Conservation (phyloP, 2,113 vertebrate genomes). For the Plotosus lineatus region DNA sequence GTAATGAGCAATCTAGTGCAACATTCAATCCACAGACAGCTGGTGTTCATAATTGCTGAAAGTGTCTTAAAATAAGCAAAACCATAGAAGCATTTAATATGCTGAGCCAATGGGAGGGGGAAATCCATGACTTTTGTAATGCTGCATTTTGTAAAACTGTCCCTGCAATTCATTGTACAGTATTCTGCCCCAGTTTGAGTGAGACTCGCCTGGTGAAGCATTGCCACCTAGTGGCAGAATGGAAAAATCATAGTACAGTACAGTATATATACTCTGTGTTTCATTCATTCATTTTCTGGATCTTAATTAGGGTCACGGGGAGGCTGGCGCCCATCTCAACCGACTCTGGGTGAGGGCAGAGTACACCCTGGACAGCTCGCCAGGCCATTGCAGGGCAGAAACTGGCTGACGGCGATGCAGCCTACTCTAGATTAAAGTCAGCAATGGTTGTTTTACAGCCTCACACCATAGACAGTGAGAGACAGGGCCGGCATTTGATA, state of each 20-base stretch:
- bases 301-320: too few species aligned
- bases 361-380: too few species aligned
- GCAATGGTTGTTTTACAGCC: too few species aligned
- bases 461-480: too few species aligned
- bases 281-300: not conserved
- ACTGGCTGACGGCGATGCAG: too few species aligned
- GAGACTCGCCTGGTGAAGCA: not conserved
- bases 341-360: too few species aligned
- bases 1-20: conserved; percentile 5
- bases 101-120: not conserved
- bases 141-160: not conserved
- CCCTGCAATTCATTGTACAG: not conserved
- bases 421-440: too few species aligned
- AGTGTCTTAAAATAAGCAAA: not conserved
- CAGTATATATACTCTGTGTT: not conserved
- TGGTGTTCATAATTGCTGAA: conserved; percentile 11
- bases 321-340: too few species aligned
- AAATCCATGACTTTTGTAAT: not conserved
- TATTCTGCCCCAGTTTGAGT: not conserved
- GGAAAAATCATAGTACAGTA: too few species aligned
- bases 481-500: too few species aligned
- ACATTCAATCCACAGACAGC: not conserved
- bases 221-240: conserved; percentile 25
- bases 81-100: not conserved
- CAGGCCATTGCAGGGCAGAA: too few species aligned